Conservation (phyloP, 2,888 invertebrate species). For the Coleophora flavipennella region DNA sequence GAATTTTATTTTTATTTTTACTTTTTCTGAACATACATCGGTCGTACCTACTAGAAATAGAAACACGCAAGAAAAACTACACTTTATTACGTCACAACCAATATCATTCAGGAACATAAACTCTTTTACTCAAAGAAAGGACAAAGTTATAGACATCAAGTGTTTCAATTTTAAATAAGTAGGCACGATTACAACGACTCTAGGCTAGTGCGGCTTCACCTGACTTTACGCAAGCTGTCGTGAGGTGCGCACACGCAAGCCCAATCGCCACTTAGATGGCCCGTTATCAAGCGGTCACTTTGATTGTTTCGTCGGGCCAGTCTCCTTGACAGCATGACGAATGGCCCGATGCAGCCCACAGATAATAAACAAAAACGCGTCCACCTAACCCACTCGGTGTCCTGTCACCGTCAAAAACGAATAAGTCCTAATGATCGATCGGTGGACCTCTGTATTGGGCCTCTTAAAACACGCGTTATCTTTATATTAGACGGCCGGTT, state of each 20-base stretch:
- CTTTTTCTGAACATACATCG: too few relatives aligned
- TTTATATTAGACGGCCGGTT: constrained; percentile 32
- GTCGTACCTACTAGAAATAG: too few relatives aligned
- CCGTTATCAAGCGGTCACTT: constrained; percentile 65
- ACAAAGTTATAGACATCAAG: too few relatives aligned
- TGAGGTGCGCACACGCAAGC: background rate
- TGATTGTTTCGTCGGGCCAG: constrained; percentile 61
- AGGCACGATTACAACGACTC: too few relatives aligned
- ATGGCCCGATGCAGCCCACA: constrained; percentile 57
- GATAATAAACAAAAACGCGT: constrained; percentile 45
- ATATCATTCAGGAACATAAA: too few relatives aligned
- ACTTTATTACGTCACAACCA: too few relatives aligned
- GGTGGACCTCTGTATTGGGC: constrained; percentile 54
- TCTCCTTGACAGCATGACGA: constrained; percentile 67
- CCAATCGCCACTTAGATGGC: constrained; percentile 14
- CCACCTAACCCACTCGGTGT: constrained; percentile 43
- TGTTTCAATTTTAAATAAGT: too few relatives aligned
- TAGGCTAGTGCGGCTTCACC: too few relatives aligned
- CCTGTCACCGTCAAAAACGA: constrained; percentile 67
- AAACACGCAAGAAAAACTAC: too few relatives aligned
- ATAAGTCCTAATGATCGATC: constrained; percentile 70
- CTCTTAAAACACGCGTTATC: constrained; percentile 59
- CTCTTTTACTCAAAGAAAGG: too few relatives aligned
- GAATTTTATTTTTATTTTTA: too few relatives aligned
- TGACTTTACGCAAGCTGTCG: too few relatives aligned